These are phyloP conservation scores for Rhinichthys osculus DNA, from an alignment of 2,797 vertebrate genomes.

Conservation along the genomic window DNA sequence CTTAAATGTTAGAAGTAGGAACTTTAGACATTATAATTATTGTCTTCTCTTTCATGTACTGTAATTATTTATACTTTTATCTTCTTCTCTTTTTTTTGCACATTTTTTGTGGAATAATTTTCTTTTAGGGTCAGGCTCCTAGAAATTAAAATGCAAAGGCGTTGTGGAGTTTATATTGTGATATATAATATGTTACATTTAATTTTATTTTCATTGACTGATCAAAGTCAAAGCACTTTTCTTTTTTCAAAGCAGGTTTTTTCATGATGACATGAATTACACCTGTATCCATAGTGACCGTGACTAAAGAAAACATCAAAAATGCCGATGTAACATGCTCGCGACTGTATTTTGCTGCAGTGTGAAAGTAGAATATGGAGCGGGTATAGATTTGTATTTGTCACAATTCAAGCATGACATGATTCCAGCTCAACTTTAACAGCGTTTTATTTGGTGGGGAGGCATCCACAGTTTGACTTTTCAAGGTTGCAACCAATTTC, in stretches of 20 bases:
- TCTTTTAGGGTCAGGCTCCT: background rate
- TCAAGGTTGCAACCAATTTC: constrained; percentile 50
- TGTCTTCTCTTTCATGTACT: background rate
- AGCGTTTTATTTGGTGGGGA: background rate
- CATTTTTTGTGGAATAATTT: background rate
- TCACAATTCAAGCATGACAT: constrained; percentile 2
- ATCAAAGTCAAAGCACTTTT: background rate
- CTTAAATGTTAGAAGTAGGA: background rate
- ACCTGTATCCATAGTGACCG: background rate
- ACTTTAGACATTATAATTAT: background rate
- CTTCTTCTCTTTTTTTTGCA: no score
- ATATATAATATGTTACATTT: background rate
- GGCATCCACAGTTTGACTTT: constrained; percentile 39
- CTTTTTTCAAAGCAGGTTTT: background rate
- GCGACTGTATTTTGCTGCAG: background rate
- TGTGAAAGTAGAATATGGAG: background rate
- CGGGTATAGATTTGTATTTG: background rate
- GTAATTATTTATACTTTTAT: background rate
- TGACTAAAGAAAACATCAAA: background rate
- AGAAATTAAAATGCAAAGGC: background rate
- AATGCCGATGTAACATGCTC: no score
- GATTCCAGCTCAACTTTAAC: constrained; percentile 1
- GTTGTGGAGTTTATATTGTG: background rate
- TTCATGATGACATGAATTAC: no score
- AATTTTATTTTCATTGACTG: background rate